phyloP scores from a whole-genome alignment of 2,888 invertebrate species.

The Ennomos quercinarius region DNA sequence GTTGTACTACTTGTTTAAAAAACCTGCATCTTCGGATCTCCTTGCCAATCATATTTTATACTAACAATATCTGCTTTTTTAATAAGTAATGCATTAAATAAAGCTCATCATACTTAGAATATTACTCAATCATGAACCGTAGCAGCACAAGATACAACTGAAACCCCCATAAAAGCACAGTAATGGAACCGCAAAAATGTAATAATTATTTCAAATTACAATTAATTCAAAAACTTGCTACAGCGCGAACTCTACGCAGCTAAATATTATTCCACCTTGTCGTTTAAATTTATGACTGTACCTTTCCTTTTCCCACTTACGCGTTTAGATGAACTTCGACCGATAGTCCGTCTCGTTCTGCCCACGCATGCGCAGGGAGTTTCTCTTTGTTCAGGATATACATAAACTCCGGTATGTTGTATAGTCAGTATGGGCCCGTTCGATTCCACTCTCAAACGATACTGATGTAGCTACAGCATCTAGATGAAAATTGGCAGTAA shows the following conservation, averaged over 20 bases:
- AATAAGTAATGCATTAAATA: too few species aligned
- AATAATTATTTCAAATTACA: constrained; percentile 25
- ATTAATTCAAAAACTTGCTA: constrained; percentile 16
- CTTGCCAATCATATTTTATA: too few species aligned
- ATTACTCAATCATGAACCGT: too few species aligned
- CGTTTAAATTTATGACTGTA: constrained; percentile 56
- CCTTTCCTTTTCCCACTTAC: constrained; percentile 42
- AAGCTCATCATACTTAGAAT: too few species aligned
- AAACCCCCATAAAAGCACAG: neutral
- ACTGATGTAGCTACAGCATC: too few species aligned
- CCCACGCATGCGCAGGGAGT: constrained; percentile 51
- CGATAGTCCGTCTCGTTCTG: constrained; percentile 44
- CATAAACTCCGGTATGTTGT: constrained; percentile 9
- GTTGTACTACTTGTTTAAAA: too few species aligned
- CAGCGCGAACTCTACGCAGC: constrained; percentile 18
- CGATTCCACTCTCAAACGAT: neutral
- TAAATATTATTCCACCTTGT: constrained; percentile 34
- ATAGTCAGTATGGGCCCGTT: constrained; percentile 20
- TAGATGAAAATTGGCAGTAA: too few species aligned
- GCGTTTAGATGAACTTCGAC: constrained; percentile 43
- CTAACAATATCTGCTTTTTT: too few species aligned
- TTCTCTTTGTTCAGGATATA: constrained; percentile 50
- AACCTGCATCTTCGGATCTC: too few species aligned
- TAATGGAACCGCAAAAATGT: constrained; percentile 3
- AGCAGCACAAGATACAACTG: too few species aligned